phyloP scores from a whole-genome alignment of 92 coral and sea anemone species.

The Umimayanthus chanpuru region DNA sequence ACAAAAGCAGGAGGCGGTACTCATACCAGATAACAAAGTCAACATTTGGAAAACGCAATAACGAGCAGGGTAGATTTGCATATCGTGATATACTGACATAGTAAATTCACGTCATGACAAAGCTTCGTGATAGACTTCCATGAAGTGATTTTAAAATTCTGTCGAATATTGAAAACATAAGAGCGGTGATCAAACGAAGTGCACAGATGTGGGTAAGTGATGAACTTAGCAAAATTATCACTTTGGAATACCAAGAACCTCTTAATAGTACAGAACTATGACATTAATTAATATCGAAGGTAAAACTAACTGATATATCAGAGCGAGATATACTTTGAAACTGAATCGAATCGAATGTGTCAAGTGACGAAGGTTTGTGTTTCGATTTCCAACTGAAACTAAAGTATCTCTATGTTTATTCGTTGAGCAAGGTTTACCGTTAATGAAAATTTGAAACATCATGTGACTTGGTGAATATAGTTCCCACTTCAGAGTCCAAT shows the following conservation, averaged over 20 bases:
- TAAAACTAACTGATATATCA: neutral
- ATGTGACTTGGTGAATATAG: neutral
- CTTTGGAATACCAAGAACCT: neutral
- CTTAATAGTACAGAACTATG: neutral
- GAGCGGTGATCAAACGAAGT: neutral
- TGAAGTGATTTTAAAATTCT: neutral
- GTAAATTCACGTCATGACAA: neutral
- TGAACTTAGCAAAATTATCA: neutral
- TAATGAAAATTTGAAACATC: neutral
- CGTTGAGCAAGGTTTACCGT: neutral
- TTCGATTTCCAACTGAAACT: neutral
- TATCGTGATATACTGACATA: neutral
- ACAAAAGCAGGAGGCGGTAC: constrained; percentile 31
- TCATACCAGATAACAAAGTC: constrained; percentile 30
- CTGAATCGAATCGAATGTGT: neutral
- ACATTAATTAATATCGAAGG: neutral
- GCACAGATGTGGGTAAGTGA: neutral
- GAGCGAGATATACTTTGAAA: neutral
- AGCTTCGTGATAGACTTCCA: neutral
- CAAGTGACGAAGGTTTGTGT: neutral
- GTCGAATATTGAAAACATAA: neutral
- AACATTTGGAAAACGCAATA: constrained; percentile 29
- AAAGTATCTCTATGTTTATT: neutral
- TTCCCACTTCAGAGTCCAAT: neutral
- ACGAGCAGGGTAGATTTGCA: constrained; percentile 31